Percentiles rank a stretch among this genome's conserved stretches.
Conservation (phyloP, 2,113 vertebrate genomes). For the Rhipidura dahli region DNA sequence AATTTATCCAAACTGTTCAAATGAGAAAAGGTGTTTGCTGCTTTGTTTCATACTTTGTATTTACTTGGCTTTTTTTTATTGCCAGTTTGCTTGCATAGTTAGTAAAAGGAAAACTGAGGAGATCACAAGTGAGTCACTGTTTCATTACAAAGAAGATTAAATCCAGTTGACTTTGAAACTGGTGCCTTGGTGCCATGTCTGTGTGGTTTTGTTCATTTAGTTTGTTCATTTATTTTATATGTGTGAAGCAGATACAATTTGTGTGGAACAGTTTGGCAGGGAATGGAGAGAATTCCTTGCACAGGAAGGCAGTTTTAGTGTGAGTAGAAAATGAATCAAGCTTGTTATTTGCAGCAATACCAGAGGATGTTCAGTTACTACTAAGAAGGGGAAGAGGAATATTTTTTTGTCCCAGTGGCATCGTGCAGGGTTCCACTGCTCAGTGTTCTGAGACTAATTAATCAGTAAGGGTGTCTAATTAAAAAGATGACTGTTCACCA, state of each 20-base stretch:
- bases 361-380: neutral
- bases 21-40: neutral
- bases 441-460: slow-evolving; percentile 73
- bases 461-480: slow-evolving; percentile 70
- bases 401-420: slow-evolving; percentile 31
- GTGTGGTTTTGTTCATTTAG: neutral
- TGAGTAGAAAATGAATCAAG: slow-evolving; percentile 15
- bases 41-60: neutral
- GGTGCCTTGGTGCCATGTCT: neutral
- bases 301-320: neutral
- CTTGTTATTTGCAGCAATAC: slow-evolving; percentile 1
- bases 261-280: neutral
- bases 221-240: neutral
- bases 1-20: neutral
- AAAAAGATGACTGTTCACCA: slow-evolving; percentile 70
- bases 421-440: slow-evolving; percentile 4
- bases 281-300: neutral
- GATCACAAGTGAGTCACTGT: neutral
- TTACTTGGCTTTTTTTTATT: neutral
- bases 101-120: neutral
- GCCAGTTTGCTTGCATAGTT: neutral
- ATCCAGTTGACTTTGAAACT: neutral
- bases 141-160: neutral
- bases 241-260: neutral
- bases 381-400: neutral